Conservation (phyloP, 2,797 vertebrate genomes). For the Rhinogobio ventralis region DNA sequence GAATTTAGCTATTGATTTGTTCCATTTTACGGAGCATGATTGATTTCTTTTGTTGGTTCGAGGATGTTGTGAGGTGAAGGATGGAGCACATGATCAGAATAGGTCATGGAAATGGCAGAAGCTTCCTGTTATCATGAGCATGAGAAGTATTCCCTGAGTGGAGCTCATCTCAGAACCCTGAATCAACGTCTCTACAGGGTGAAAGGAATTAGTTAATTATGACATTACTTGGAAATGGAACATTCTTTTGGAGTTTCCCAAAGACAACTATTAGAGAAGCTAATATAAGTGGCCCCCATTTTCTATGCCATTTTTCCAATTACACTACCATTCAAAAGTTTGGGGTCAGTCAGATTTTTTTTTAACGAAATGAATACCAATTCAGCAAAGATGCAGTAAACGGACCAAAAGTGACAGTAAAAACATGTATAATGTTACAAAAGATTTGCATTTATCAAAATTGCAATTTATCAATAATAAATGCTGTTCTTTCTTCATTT, state of each 20-base stretch:
- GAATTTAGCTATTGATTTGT: not conserved
- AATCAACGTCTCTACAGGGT: not conserved
- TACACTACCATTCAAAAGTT: not conserved
- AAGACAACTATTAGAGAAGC: not conserved
- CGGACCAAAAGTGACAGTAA: not conserved
- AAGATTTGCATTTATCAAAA: not conserved
- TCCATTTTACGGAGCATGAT: not conserved
- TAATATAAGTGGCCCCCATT: not conserved
- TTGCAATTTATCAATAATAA: not conserved
- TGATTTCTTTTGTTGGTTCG: conserved; percentile 4
- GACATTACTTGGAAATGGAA: not conserved
- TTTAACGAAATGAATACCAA: not conserved
- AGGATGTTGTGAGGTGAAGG: not conserved
- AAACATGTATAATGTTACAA: not conserved
- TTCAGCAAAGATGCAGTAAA: not conserved
- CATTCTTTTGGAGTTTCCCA: not conserved
- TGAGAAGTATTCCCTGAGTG: not conserved
- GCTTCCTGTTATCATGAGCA: not conserved
- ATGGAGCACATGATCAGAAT: conserved; percentile 3
- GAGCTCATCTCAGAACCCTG: not conserved
- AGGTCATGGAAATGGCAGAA: not conserved
- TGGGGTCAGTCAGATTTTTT: not conserved
- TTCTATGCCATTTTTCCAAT: not conserved
- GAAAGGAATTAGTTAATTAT: not conserved
- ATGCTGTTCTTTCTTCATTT: not conserved